Conservation (phyloP, 2,797 vertebrate genomes). For the Schizopygopsis malacanthus region DNA sequence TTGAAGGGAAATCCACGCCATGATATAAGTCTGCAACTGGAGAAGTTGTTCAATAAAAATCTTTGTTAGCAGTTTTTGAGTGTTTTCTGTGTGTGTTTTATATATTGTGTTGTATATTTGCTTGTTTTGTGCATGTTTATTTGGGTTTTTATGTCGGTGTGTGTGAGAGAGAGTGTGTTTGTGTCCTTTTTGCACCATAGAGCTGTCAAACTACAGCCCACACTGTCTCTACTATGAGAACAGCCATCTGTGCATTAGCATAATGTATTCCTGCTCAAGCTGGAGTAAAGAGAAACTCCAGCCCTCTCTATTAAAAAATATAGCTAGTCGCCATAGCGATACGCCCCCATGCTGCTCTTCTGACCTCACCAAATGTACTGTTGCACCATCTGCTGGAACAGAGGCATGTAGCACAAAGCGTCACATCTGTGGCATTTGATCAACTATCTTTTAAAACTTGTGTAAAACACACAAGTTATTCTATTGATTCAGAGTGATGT, state of each 20-base stretch:
- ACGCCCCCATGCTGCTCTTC: conserved; percentile 40
- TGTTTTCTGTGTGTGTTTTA: neutral
- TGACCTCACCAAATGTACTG: conserved; percentile 20
- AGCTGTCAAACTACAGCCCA: conserved; percentile 44
- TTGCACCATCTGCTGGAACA: conserved; percentile 59
- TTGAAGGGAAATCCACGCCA: neutral
- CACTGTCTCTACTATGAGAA: conserved; percentile 59
- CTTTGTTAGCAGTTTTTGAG: neutral
- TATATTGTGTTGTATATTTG: neutral
- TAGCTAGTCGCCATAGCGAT: conserved; percentile 63
- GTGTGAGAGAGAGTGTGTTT: neutral
- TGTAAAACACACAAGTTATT: neutral
- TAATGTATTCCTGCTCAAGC: conserved; percentile 74
- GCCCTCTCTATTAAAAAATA: conserved; percentile 65
- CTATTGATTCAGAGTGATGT: neutral
- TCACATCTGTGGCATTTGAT: neutral
- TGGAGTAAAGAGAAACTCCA: conserved; percentile 72
- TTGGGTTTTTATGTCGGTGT: conserved; percentile 11
- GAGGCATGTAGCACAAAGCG: neutral
- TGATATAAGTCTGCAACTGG: neutral
- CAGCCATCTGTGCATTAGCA: conserved; percentile 76
- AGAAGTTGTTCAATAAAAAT: neutral
- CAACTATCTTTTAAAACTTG: neutral
- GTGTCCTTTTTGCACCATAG: conserved; percentile 25
- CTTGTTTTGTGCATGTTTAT: conserved; percentile 27